These are phyloP conservation scores for Balanococcus diminutus DNA, from an alignment of 2,888 invertebrate species.

Conservation along the genomic window DNA sequence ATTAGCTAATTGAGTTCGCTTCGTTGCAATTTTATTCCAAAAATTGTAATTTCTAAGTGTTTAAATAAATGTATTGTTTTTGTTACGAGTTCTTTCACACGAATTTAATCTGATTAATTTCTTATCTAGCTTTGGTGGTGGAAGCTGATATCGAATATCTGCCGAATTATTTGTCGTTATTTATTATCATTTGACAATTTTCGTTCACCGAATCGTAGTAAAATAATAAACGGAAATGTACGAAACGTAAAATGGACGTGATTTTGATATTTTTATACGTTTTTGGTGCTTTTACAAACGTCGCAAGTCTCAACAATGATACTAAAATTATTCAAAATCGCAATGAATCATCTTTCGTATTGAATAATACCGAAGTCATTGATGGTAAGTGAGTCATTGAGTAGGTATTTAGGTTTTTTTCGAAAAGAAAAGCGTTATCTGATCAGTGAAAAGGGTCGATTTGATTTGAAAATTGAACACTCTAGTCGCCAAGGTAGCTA, in stretches of 20 bases:
- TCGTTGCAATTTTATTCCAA: slow-evolving; percentile 38
- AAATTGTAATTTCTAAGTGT: slow-evolving; percentile 41
- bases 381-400: not conserved
- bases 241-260: not conserved
- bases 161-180: not conserved
- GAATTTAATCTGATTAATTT: not conserved
- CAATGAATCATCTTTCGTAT: not conserved
- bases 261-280: not conserved
- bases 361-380: not conserved
- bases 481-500: too few relatives aligned
- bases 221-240: not conserved
- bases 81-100: not conserved
- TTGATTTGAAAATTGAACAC: too few relatives aligned
- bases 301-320: not conserved
- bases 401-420: not conserved
- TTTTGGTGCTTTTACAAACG: not conserved
- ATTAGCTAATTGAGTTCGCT: slow-evolving; percentile 7
- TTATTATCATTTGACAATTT: not conserved
- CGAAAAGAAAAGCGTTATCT: not conserved
- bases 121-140: not conserved
- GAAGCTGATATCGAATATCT: not conserved
- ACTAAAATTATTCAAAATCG: not conserved
- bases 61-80: slow-evolving; percentile 40
- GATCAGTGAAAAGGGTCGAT: too few relatives aligned
- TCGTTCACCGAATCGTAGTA: not conserved